Percentiles rank a stretch among this genome's conserved stretches.
phyloP scores from a whole-genome alignment of 2,797 vertebrate genomes.

The Enteromius treurensis region DNA sequence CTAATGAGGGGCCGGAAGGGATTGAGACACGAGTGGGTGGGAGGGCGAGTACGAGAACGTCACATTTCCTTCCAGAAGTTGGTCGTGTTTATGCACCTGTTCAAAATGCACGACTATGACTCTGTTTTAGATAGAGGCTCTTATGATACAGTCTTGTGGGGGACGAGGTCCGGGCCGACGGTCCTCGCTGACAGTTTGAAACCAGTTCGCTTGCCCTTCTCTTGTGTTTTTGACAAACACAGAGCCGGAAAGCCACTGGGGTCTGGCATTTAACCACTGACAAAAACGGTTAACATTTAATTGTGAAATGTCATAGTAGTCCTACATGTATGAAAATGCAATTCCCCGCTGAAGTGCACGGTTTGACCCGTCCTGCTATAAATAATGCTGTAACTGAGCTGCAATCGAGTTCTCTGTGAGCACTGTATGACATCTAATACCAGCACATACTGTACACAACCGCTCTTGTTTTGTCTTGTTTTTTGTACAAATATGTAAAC shows the following conservation, averaged over 20 bases:
- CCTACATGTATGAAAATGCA: constrained; percentile 35
- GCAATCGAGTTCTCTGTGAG: neutral
- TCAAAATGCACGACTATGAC: constrained; percentile 43
- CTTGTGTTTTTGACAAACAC: constrained; percentile 44
- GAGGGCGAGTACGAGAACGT: constrained; percentile 21
- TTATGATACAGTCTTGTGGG: constrained; percentile 13
- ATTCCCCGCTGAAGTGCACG: constrained; percentile 8
- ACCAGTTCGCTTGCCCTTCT: constrained; percentile 45
- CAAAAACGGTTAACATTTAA: constrained; percentile 79
- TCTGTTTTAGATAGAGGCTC: constrained; percentile 29
- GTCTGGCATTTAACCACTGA: constrained; percentile 79
- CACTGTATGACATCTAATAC: neutral
- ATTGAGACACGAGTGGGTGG: constrained; percentile 26
- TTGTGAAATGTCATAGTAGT: constrained; percentile 73
- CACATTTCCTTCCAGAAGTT: constrained; percentile 30
- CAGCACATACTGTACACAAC: neutral
- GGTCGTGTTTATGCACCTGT: constrained; percentile 25
- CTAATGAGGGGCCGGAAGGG: constrained; percentile 67
- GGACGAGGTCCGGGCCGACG: constrained; percentile 16
- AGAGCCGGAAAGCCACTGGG: constrained; percentile 61
- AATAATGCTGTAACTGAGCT: constrained; percentile 4
- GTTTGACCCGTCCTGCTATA: neutral
- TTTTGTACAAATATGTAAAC: neutral
- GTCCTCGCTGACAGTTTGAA: constrained; percentile 38
- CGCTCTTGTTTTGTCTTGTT: neutral